Percentiles rank a stretch among this genome's conserved stretches.
These are phyloP conservation scores for Clarias macrocephalus DNA, from an alignment of 2,113 vertebrate genomes.

Conservation along the genomic window DNA sequence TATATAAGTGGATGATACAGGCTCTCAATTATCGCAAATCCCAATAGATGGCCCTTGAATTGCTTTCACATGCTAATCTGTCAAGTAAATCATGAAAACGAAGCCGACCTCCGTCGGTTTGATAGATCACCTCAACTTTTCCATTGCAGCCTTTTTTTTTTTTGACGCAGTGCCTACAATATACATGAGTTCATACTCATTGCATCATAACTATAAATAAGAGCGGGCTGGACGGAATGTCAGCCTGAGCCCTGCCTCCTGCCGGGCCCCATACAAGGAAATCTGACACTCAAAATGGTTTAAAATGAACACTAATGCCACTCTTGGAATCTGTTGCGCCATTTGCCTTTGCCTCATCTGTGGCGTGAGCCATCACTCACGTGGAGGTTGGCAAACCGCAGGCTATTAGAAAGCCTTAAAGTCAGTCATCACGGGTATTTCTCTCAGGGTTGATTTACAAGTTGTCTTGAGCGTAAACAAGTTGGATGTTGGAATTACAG, in stretches of 20 bases:
- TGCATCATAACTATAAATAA: slow-evolving; percentile 59
- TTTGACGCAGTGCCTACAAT: slow-evolving; percentile 17
- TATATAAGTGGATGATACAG: slow-evolving; percentile 21
- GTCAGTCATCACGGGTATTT: slow-evolving; percentile 57
- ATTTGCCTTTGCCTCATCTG: slow-evolving; percentile 70
- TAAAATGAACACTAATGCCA: slow-evolving; percentile 64
- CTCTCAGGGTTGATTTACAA: slow-evolving; percentile 23
- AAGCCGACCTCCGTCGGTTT: slow-evolving; percentile 59
- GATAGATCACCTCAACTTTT: slow-evolving; percentile 63
- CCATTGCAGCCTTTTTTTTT: slow-evolving; percentile 38
- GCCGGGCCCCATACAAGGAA: slow-evolving; percentile 55
- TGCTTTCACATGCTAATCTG: slow-evolving; percentile 71
- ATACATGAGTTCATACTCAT: slow-evolving; percentile 47
- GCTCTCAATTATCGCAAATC: slow-evolving; percentile 23
- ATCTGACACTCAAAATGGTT: slow-evolving; percentile 66
- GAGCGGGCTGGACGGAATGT: slow-evolving; percentile 64
- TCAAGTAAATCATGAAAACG: neutral
- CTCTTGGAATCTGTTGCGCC: slow-evolving; percentile 66
- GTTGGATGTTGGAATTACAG: slow-evolving; percentile 5
- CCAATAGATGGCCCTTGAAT: slow-evolving; percentile 51
- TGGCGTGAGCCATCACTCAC: slow-evolving; percentile 68
- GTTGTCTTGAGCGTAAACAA: slow-evolving; percentile 33
- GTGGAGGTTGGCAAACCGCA: slow-evolving; percentile 62
- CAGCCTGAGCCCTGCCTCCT: slow-evolving; percentile 60
- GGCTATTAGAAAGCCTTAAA: slow-evolving; percentile 67